Evolutionary conservation across 2,113 vertebrate genomes (phyloP), one percentile per base, ranked within the genome.

Genomic region (Mus pahari): DNA sequence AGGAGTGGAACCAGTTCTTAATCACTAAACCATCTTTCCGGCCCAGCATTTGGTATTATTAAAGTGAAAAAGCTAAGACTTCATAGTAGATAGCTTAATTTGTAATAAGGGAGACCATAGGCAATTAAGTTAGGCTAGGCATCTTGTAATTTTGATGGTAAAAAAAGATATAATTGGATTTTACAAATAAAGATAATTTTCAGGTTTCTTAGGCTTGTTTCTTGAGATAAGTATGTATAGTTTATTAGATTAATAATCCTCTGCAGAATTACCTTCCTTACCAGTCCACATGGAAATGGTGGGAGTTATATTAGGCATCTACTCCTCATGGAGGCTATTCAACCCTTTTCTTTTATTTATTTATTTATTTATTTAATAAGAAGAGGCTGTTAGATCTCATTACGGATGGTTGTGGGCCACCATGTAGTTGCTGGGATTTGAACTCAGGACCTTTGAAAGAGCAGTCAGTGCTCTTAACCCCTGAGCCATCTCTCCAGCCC

Each of bases 221-320:
- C 55, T 74, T 95, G 50, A 91, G 82, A 60, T 81, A 45, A 90
- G 78, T 74, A 66, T 5, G 9, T 48, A 53, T 31, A 89, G n/a
- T 86, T 86, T 79, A 36, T 66, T 71, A 39, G 13, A 17, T 94
- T 39, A 92, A 55, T n/a, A 90, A 9, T 97, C 96, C 86, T 84
- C 39, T 79, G 48, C 74, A 86, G 64, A 90, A 31, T n/a, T 92
- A 33, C 42, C 64, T 92, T 24, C 9, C 3, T 73, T 8, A 73
- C 11, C 45, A 71, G 58, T 77, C 68, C 36, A 60, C 19, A 14
- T 81, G 22, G 66, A 71, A 91, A 50, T 13, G 66, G 24, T 91
- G n/a, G 66, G n/a, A 50, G n/a, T 94, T 68, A 92, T 19, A 13
- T 79, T 39, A 90, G 68, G 36, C 48, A 95, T 5, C 5, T 87